Percentiles rank a stretch among this genome's conserved stretches.
Conservation (phyloP, 1,140 invertebrate genomes). For the Drosophila melanogaster region DNA sequence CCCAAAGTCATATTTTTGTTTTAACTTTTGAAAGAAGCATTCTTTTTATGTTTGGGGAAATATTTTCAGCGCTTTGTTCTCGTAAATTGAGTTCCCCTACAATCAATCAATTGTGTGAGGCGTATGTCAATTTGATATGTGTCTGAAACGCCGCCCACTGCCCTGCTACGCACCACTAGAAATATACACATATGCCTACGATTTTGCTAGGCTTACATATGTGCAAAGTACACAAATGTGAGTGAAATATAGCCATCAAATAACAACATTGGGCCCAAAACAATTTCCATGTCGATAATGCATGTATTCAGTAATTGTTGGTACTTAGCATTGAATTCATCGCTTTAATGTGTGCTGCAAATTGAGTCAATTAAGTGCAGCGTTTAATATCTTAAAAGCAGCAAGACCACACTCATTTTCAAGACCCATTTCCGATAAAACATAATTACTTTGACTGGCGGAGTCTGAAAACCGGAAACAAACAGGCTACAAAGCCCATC, state of each 20-base stretch:
- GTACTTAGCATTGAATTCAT: neutral
- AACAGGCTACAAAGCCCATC: conserved; percentile 26
- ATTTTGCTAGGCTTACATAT: conserved; percentile 23
- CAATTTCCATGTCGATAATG: conserved; percentile 20
- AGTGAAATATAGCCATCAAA: neutral
- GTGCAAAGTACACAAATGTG: conserved; percentile 9
- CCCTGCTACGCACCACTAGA: conserved; percentile 2
- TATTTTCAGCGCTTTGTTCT: conserved; percentile 12
- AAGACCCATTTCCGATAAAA: conserved; percentile 43
- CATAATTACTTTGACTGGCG: conserved; percentile 48
- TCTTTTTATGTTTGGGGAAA: neutral
- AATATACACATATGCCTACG: conserved; percentile 7
- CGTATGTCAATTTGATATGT: conserved; percentile 41
- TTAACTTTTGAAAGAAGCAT: neutral
- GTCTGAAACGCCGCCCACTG: conserved; percentile 1
- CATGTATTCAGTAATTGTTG: conserved; percentile 1
- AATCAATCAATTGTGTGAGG: conserved; percentile 42
- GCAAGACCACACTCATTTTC: conserved; percentile 5
- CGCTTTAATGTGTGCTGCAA: neutral
- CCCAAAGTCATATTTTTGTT: too few relatives aligned
- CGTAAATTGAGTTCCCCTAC: conserved; percentile 10
- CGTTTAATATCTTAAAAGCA: conserved; percentile 26
- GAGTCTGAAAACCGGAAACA: conserved; percentile 24
- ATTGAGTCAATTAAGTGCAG: conserved; percentile 6
- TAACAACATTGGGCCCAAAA: conserved; percentile 5